These are phyloP conservation scores for Cephus sareptanus DNA, from an alignment of 2,888 invertebrate species.

Conservation along the genomic window DNA sequence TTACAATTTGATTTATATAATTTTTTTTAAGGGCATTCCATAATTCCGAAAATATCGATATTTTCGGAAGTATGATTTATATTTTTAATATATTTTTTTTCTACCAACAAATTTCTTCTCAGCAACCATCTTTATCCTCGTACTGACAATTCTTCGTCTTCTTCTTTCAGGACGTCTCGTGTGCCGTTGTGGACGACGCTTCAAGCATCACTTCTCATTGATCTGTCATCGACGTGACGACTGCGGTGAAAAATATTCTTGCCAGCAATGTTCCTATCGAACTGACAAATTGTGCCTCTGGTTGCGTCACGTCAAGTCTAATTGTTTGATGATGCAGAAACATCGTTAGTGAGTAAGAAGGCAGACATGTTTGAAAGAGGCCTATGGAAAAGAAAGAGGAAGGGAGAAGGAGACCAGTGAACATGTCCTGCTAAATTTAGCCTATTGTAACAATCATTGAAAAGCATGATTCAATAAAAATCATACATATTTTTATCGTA, in stretches of 20 bases:
- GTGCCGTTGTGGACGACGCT: constrained; percentile 40
- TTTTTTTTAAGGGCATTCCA: not conserved
- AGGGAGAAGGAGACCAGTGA: not conserved
- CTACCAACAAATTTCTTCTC: not conserved
- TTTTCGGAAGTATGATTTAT: not conserved
- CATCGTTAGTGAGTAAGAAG: not conserved
- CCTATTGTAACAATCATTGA: not conserved
- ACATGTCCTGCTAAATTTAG: not conserved
- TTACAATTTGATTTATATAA: not conserved
- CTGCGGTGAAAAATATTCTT: constrained; percentile 35
- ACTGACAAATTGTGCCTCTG: constrained; percentile 31
- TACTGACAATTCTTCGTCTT: constrained; percentile 34
- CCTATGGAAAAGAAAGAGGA: not conserved
- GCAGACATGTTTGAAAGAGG: not conserved
- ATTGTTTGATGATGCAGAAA: not conserved
- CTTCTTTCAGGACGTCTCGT: constrained; percentile 37
- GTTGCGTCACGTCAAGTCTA: constrained; percentile 27
- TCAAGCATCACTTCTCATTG: constrained; percentile 40
- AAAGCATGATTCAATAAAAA: not conserved
- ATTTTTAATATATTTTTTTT: not conserved
- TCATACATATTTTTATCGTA: not conserved
- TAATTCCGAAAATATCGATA: not conserved
- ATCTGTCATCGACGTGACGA: constrained; percentile 42
- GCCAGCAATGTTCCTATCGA: constrained; percentile 33
- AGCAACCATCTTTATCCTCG: constrained; percentile 3